Conservation (phyloP, 1,140 invertebrate species). For the Rhopalosiphum maidis region DNA sequence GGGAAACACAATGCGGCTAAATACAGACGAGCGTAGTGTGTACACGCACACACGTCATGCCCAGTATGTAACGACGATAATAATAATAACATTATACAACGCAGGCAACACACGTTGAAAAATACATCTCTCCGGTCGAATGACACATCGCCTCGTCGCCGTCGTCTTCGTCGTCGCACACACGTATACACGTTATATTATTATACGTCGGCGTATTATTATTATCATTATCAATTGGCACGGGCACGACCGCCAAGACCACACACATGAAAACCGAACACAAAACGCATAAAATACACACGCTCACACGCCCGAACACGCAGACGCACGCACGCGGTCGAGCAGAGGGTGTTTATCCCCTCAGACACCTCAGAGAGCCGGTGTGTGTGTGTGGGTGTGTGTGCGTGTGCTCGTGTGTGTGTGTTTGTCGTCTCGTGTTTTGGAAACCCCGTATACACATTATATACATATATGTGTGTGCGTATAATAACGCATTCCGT, state of each 20-base stretch:
- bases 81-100: neutral
- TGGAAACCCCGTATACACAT: neutral
- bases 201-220: slow-evolving; percentile 8
- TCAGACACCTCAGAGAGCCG: slow-evolving; percentile 18
- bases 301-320: neutral
- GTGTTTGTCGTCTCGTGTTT: neutral
- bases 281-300: neutral
- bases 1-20: neutral
- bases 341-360: neutral
- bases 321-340: neutral
- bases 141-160: slow-evolving; percentile 25
- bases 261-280: neutral
- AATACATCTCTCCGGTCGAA: slow-evolving; percentile 2
- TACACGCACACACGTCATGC: neutral
- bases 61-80: neutral
- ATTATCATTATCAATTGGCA: slow-evolving; percentile 55
- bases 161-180: slow-evolving; percentile 30
- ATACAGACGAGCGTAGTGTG: neutral
- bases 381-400: neutral
- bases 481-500: slow-evolving; percentile 37
- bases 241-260: slow-evolving; percentile 39
- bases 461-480: neutral
- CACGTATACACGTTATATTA: neutral
- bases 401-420: neutral
- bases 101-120: neutral